phyloP scores from a whole-genome alignment of 2,888 invertebrate genomes.

The Oithona nana region DNA sequence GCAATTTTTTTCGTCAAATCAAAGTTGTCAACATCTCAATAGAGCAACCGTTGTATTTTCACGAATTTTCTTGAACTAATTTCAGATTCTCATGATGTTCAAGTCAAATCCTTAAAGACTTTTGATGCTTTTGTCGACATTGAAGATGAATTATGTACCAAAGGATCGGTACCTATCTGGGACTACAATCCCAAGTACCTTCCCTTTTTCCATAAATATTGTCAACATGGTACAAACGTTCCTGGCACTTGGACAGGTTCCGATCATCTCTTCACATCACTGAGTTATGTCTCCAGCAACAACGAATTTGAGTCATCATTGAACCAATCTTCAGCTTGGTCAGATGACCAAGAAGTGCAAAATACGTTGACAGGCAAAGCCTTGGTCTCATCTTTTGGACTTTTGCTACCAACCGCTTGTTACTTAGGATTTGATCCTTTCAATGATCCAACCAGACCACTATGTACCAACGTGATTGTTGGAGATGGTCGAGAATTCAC shows the following conservation, averaged over 20 bases:
- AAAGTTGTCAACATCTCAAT: no score
- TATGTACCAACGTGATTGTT: slow-evolving; percentile 66
- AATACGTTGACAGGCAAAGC: slow-evolving; percentile 46
- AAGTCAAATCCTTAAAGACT: not conserved
- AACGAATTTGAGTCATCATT: no score
- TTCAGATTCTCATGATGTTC: no score
- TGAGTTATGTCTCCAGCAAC: no score
- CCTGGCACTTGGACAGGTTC: not conserved
- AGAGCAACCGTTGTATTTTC: no score
- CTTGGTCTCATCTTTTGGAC: slow-evolving; percentile 55
- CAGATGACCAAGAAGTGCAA: slow-evolving; percentile 31
- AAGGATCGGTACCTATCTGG: not conserved
- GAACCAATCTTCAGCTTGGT: not conserved
- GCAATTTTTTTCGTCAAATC: no score
- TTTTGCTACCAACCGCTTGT: slow-evolving; percentile 56
- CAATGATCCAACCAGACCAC: slow-evolving; percentile 74
- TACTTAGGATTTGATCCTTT: slow-evolving; percentile 63
- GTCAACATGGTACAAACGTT: not conserved
- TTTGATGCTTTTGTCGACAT: not conserved
- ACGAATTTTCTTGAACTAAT: no score
- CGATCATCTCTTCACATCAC: not conserved
- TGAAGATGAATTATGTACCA: not conserved
- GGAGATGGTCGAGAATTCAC: slow-evolving; percentile 74
- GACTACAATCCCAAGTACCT: not conserved
- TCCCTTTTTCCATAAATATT: not conserved